Conservation (phyloP, 2,888 invertebrate genomes). For the Diaprepes abbreviatus region DNA sequence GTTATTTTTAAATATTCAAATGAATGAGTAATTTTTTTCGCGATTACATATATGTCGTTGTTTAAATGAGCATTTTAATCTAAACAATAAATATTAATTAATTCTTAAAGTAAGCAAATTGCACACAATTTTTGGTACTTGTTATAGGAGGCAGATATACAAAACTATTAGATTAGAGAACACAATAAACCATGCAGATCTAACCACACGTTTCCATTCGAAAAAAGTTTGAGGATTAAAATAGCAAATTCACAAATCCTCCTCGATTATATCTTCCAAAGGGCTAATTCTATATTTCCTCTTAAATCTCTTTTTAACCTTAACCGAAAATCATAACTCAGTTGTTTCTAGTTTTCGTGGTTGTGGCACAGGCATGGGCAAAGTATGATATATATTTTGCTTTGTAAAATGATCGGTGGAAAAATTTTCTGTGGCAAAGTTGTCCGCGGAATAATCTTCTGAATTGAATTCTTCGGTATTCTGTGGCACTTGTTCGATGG, state of each 20-base stretch:
- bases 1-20: background rate
- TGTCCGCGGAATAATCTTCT: slow-evolving; percentile 34
- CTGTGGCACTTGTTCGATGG: slow-evolving; percentile 21
- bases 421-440: slow-evolving; percentile 1
- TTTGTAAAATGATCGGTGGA: slow-evolving; percentile 39
- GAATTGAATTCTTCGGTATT: background rate
- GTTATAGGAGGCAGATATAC: no score
- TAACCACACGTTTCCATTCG: no score
- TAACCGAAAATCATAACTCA: slow-evolving; percentile 71
- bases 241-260: slow-evolving; percentile 20
- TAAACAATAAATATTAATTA: background rate
- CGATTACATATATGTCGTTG: slow-evolving; percentile 2
- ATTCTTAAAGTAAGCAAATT: background rate
- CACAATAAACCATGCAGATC: no score
- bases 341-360: slow-evolving; percentile 82
- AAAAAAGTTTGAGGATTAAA: no score
- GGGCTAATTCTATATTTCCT: background rate
- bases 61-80: slow-evolving; percentile 3
- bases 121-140: slow-evolving; percentile 11
- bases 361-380: slow-evolving; percentile 63
- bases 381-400: slow-evolving; percentile 79
- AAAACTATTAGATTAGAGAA: no score
- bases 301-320: slow-evolving; percentile 18
- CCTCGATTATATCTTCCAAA: slow-evolving; percentile 29
- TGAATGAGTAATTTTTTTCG: background rate